Base-by-base conservation (phyloP, 2,888 invertebrate species). In the Caenorhabditis sp. region DNA sequence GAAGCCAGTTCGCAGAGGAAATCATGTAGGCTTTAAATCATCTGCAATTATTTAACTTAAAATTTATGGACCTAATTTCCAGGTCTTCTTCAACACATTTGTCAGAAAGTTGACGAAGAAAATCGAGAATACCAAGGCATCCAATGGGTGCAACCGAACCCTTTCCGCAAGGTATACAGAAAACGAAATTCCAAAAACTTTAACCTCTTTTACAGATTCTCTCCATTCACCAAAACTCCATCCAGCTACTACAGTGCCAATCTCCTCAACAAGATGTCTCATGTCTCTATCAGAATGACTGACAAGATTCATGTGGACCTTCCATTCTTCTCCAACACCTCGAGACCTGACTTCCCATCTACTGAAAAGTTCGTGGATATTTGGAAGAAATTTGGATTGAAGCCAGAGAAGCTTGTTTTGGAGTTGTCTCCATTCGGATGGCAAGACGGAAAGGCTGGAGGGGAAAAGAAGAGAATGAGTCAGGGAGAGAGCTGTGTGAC, bases 1-100 rank as follows among this genome's bases (percentile, higher is more conserved):
- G 35, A 72, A 72, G 12, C 68, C 56, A n/a, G 63, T 84, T 41
- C 41, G 74, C 8, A 28, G 80, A 12, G 70, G 63, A n/a, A 80
- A 80, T 69, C 58, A 80, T 76, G 84, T 83, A 26, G 47, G 59
- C 14, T 26, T 0, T 3, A 26, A 54, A 56, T 26, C n/a, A 41
- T n/a, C 16, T 61, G 26, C n/a, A n/a, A n/a, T n/a, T n/a, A n/a
- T n/a, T n/a, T n/a, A n/a, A n/a, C n/a, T n/a, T n/a, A n/a, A n/a
- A n/a, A n/a, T n/a, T n/a, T n/a, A 28, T 14, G n/a, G 28, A 38
- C n/a, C 16, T 24, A 5, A 35, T 70, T 79, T 80, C 51, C 79
- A 83, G 80, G 63, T 80, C 35, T 49, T 51, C 44, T 80, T 84
- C 76, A 76, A 80, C 75, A 72, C 44, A 12, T 80, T 84, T 24